Evolutionary conservation across 2,113 vertebrate species (phyloP).

Genomic region (Vidua macroura): DNA sequence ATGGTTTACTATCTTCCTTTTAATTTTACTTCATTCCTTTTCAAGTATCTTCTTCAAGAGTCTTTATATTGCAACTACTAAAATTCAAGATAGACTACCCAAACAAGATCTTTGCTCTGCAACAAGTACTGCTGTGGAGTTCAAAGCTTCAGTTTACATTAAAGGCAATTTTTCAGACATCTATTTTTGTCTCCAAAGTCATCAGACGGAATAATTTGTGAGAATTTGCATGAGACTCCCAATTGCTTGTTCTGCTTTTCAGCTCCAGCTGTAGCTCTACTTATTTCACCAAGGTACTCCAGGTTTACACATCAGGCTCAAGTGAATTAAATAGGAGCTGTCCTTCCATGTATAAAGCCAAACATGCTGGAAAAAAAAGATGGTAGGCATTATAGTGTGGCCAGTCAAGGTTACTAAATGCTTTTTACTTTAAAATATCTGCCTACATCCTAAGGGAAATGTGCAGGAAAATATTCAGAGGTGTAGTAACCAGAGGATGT

Average conservation of each 20-base stretch:
- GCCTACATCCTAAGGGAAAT: not conserved
- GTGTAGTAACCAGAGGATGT: not conserved
- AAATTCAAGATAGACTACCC: not conserved
- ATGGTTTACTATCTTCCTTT: not conserved
- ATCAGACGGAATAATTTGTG: not conserved
- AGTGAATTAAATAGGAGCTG: not conserved
- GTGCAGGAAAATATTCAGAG: not conserved
- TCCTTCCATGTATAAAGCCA: not conserved
- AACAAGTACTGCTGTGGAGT: not conserved
- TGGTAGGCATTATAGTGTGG: not conserved
- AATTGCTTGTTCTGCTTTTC: not conserved
- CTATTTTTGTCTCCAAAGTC: conserved; percentile 13
- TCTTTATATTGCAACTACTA: not conserved
- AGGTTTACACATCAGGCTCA: not conserved
- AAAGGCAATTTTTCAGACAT: conserved; percentile 20
- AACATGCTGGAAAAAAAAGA: not conserved
- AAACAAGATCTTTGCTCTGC: not conserved
- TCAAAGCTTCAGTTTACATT: not conserved
- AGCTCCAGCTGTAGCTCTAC: not conserved
- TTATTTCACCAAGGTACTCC: not conserved
- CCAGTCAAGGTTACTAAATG: not conserved
- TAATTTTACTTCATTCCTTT: not conserved
- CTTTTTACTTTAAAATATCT: not conserved
- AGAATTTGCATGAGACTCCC: not conserved
- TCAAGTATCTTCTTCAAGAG: not conserved